These are phyloP conservation scores for Gadus macrocephalus DNA, from an alignment of 2,113 vertebrate genomes.

Conservation along the genomic window DNA sequence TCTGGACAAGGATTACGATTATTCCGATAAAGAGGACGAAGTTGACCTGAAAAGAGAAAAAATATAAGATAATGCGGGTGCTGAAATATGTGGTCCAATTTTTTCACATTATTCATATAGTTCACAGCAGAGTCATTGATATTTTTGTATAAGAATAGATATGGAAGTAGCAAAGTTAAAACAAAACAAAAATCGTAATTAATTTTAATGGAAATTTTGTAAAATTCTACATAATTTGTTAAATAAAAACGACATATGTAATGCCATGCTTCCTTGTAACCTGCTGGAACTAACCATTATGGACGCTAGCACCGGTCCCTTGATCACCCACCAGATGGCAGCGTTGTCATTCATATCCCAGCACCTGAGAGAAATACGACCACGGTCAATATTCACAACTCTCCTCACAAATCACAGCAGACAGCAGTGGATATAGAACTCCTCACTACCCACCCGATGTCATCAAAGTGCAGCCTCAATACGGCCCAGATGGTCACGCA, in stretches of 20 bases:
- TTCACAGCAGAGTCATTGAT: too few relatives aligned
- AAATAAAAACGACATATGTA: too few relatives aligned
- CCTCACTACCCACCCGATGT: conserved; percentile 79
- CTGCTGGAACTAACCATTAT: conserved; percentile 82
- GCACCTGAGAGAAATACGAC: conserved; percentile 71
- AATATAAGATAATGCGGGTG: not conserved
- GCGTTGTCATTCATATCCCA: conserved; percentile 96
- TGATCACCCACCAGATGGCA: conserved; percentile 98
- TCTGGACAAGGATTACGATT: conserved; percentile 96
- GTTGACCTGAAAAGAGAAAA: conserved; percentile 80
- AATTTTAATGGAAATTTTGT: not conserved
- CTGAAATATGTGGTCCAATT: too few relatives aligned
- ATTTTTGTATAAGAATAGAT: too few relatives aligned
- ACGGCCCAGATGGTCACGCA: conserved; percentile 92
- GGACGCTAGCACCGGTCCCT: conserved; percentile 91
- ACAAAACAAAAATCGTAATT: not conserved
- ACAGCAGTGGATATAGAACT: not conserved
- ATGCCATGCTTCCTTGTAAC: not conserved
- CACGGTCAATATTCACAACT: not conserved
- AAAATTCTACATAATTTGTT: too few relatives aligned
- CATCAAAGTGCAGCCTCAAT: conserved; percentile 86
- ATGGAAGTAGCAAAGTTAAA: too few relatives aligned
- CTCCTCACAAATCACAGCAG: not conserved
- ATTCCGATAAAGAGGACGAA: conserved; percentile 96
- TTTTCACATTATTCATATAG: too few relatives aligned